These are phyloP conservation scores for Gnathonemus echidnorhynchus DNA, from an alignment of 2,113 vertebrate genomes.

Conservation along the genomic window DNA sequence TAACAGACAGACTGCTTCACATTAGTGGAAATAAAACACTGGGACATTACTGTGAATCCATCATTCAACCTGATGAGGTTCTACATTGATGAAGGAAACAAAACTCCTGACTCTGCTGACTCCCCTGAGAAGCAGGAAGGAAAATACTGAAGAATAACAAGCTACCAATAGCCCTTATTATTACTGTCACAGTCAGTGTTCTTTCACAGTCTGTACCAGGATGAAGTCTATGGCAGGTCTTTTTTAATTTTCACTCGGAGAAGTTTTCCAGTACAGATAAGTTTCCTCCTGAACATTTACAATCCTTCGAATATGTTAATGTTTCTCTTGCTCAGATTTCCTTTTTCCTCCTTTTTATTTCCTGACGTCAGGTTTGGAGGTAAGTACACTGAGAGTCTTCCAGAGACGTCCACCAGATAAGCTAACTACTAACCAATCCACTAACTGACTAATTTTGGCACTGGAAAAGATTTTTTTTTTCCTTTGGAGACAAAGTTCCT, in stretches of 20 bases:
- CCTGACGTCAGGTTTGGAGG: constrained; percentile 19
- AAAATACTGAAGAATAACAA: background rate
- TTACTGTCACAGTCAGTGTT: background rate
- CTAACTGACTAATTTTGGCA: background rate
- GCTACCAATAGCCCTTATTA: background rate
- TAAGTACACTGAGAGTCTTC: constrained; percentile 1
- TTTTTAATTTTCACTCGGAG: background rate
- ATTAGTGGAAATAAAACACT: background rate
- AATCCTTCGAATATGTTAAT: background rate
- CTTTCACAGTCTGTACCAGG: too few relatives aligned
- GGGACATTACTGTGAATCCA: background rate
- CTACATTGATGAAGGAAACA: background rate
- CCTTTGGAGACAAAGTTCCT: constrained; percentile 35
- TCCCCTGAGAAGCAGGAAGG: background rate
- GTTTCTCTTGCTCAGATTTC: background rate
- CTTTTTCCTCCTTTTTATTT: constrained; percentile 14
- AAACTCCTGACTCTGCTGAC: background rate
- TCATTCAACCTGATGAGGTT: background rate
- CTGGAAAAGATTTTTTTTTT: constrained; percentile 16
- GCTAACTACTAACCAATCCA: background rate
- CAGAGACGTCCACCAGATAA: constrained; percentile 10
- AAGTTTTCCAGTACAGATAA: background rate
- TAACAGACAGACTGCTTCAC: background rate
- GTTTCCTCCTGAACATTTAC: constrained; percentile 1
- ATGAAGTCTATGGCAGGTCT: background rate